Evolutionary conservation across 1,140 invertebrate genomes (phyloP), one percentile per base, ranked within the genome.

Genomic region (Nebria ingens): DNA sequence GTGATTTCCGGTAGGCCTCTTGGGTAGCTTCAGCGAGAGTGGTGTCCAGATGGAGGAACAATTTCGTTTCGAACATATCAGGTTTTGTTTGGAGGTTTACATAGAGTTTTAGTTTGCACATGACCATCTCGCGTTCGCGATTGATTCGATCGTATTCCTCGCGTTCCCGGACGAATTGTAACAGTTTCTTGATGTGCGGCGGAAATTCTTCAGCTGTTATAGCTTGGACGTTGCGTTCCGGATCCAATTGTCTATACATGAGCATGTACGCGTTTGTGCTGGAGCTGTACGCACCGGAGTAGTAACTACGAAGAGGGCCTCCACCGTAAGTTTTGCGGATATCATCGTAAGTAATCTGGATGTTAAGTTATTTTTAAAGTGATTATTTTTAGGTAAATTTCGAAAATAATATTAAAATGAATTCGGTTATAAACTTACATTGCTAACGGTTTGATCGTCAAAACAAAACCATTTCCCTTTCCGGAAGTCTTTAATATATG

Each of bases 261-360:
- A 95, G 75, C 90, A 95, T 94, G 64, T 95, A 94, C 0, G 91
- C 91, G 74, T 93, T 94, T 38, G 90, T 91, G 65, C 89, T 92
- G 58, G 86, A 89, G 62, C 77, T 84, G 63, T 86, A 89, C 19
- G 81, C 80, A 51, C 79, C 80, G 25, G 82, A 87, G 65, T 87
- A 91, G 66, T 87, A 89, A 3, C 78, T 78, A 59, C 84, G 74
- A 25, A 74, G 73, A 1, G 80, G 75, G 42, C 82, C 82, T 34
- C 89, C 89, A 23, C 90, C 91, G 71, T 89, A 94, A 0, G 88
- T 89, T 71, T 86, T 87, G 59, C 81, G 76, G 40, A 95, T 91
- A 63, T 94, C 90, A 57, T 91, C 85, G 60, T 83, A 76, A 0
- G 85, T 89, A 21, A 90, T 86, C 85, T 87, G 63, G 19, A 67